Base-by-base conservation (phyloP, 92 coral and sea anemone genomes). In the Actinostola sp. region DNA sequence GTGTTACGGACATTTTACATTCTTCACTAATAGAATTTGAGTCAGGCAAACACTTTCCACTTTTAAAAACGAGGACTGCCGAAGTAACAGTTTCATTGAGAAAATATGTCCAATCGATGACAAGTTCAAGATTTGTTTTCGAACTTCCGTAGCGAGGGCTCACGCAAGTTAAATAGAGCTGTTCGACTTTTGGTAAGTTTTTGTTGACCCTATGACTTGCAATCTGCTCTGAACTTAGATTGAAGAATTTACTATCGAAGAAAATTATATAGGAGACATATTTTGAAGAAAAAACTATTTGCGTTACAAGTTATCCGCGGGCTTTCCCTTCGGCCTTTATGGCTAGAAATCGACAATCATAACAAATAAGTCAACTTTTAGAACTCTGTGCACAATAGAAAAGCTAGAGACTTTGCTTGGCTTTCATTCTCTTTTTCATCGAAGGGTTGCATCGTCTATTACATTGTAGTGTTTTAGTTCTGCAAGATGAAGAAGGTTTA, bases 161-260 rank as follows among this genome's bases (percentile, higher is more conserved):
- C 62, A 49, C 57, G 0, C 61, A 32, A 52, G 27, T 35, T 26
- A 39, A 32, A 25, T 3, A 9, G 53, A 16, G 14, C 50, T 19
- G 2, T 10, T 43, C 9, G 23, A 6, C 5, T 50, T 68, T 67
- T 17, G 74, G 74, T 52, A 51, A 51, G 62, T 34, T 48, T 17
- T 51, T 33, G 31, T 15, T 66, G 53, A 66, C 72, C 72, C 32
- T 46, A 15, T 66, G 72, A 66, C 72, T 27, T 46, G n/a, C 19
- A 25, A 16, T 28, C 57, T 42, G 17, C 1, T 27, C 44, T 38
- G 14, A 14, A 21, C 20, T 46, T 46, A 33, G 26, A 14, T 31
- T 66, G 0, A 66, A 65, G 21, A 48, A 21, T 29, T 44, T 46
- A 16, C 20, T 20, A 15, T 17, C 12, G 49, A 66, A n/a, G n/a